Conservation (phyloP, 2,888 invertebrate species). For the Cerastoderma edule region DNA sequence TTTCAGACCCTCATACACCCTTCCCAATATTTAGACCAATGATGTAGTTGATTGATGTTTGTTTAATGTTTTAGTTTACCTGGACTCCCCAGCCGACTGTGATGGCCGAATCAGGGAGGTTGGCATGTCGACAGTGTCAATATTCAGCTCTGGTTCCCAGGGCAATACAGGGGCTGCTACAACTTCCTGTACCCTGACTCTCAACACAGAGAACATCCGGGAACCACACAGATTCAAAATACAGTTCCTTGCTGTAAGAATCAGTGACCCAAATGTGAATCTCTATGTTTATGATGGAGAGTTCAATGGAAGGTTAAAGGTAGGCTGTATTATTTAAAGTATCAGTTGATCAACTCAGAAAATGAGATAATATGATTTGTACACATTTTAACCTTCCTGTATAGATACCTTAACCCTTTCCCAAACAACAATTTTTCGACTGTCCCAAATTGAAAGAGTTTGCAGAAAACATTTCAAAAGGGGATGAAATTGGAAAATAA, state of each 20-base stretch:
- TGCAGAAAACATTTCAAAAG: too few species aligned
- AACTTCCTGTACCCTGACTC: slow-evolving; percentile 50
- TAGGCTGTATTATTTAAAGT: slow-evolving; percentile 8
- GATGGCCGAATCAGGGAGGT: slow-evolving; percentile 48
- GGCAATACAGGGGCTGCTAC: slow-evolving; percentile 26
- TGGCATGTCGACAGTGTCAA: slow-evolving; percentile 37
- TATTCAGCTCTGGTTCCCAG: slow-evolving; percentile 29
- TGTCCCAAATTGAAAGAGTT: too few species aligned
- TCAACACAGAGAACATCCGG: slow-evolving; percentile 44
- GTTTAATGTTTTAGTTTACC: too few species aligned
- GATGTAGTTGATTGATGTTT: too few species aligned
- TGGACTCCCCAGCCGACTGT: slow-evolving; percentile 45
- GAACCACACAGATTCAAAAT: slow-evolving; percentile 54
- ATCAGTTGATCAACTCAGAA: too few species aligned
- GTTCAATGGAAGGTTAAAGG: slow-evolving; percentile 23
- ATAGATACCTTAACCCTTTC: too few species aligned
- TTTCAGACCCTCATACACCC: too few species aligned
- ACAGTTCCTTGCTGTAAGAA: slow-evolving; percentile 42
- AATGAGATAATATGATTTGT: too few species aligned
- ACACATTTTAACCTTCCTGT: too few species aligned
- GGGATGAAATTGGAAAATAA: too few species aligned
- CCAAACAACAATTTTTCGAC: too few species aligned
- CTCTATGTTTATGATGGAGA: slow-evolving; percentile 70
- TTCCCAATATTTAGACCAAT: too few species aligned
- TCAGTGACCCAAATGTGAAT: slow-evolving; percentile 47